A percentile compares a stretch with the other conserved stretches of the same genome.
phyloP scores from a whole-genome alignment of 2,797 vertebrate genomes.

The Basileuterus tristriatus region DNA sequence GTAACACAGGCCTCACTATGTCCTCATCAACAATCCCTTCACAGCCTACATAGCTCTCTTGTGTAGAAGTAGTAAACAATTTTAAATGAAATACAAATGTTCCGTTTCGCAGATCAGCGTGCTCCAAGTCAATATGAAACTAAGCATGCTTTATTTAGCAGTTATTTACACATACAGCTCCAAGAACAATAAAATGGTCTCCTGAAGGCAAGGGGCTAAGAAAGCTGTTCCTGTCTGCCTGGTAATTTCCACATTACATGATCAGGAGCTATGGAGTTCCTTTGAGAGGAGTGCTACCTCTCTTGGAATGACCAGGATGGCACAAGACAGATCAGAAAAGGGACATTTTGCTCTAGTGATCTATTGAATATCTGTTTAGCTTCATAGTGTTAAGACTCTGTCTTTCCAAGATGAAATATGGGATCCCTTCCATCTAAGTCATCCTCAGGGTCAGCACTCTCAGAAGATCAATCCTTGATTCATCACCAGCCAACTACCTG shows the following conservation, averaged over 20 bases:
- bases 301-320: background rate
- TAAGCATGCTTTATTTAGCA: constrained; percentile 29
- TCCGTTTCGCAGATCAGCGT: background rate
- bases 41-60: constrained; percentile 36
- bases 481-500: background rate
- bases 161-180: constrained; percentile 22
- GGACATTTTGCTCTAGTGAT: background rate
- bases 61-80: constrained; percentile 60
- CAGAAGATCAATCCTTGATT: background rate
- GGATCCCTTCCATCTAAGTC: background rate
- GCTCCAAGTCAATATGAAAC: constrained; percentile 27
- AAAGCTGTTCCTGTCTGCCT: accelerated
- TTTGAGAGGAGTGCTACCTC: background rate
- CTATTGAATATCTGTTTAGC: background rate
- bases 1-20: constrained; percentile 11
- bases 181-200: constrained; percentile 13
- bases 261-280: background rate
- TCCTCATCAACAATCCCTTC: constrained; percentile 53
- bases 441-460: background rate
- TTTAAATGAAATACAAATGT: constrained; percentile 67
- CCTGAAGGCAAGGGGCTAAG: background rate
- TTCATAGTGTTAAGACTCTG: background rate
- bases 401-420: background rate
- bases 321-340: background rate
- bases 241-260: background rate